phyloP scores from a whole-genome alignment of 2,113 vertebrate species.

The Acrocephalus kingi region DNA sequence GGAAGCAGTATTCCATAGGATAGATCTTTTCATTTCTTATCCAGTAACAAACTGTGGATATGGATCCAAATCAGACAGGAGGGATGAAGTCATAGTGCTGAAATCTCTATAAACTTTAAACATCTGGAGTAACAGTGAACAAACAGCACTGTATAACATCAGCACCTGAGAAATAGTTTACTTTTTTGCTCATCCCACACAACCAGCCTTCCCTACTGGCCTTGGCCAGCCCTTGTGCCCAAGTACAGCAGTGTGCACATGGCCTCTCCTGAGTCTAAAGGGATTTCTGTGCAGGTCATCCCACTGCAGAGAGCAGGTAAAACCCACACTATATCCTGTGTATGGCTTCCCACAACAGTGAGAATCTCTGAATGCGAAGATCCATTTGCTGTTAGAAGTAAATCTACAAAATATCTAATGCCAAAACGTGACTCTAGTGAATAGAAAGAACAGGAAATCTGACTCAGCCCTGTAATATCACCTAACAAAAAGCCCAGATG shows the following conservation, averaged over 20 bases:
- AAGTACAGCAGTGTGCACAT: neutral
- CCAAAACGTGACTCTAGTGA: neutral
- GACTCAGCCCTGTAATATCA: neutral
- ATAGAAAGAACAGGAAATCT: slow-evolving; percentile 11
- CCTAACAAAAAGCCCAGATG: neutral
- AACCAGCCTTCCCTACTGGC: neutral
- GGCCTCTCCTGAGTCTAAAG: neutral
- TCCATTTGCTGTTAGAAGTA: neutral
- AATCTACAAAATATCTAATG: neutral
- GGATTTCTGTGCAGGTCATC: neutral
- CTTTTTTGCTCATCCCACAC: neutral
- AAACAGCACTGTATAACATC: neutral
- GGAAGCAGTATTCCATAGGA: neutral
- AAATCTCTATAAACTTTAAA: neutral
- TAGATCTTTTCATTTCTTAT: neutral
- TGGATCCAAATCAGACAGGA: neutral
- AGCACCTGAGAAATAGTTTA: neutral
- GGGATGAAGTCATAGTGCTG: neutral
- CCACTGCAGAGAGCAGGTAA: neutral
- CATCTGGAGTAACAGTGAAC: neutral
- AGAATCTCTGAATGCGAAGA: neutral
- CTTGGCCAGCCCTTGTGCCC: neutral
- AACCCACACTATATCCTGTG: neutral
- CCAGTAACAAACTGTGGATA: neutral
- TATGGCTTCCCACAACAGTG: neutral